Evolutionary conservation across 2,888 invertebrate species (phyloP), one percentile per base, ranked within the genome.

Genomic region (Drosophila mayaguana): DNA sequence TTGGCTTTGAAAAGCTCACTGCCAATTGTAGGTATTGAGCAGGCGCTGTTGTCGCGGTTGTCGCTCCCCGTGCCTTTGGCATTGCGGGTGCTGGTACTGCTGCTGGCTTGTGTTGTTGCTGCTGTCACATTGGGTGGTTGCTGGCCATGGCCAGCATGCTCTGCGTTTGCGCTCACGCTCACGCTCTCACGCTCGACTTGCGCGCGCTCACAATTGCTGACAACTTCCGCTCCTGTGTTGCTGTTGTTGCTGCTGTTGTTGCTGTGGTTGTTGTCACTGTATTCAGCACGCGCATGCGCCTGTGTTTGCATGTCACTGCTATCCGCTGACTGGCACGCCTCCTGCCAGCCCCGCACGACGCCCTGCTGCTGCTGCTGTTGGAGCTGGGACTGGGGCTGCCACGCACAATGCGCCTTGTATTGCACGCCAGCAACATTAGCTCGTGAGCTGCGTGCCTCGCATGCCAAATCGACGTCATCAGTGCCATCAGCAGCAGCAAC

Each of bases 201-300:
- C 79, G 82, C 76, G 85, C 89, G 77, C 81, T 87, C 80, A 65
- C 72, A 79, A 66, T 86, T 87, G 68, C 67, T 87, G 66, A 60
- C 77, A 70, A 84, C 84, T 90, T 90, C 91, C 89, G 90, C 75
- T 89, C 75, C 80, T 38, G 56, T 63, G 55, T 61, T 72, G 69
- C 48, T 64, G 68, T 3, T 54, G 54, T 9, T 63, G 28, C 8
- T 28, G 32, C 32, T 32, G 61, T 6, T 63, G 63, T 12, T 63
- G 72, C 57, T 82, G 88, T 80, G 60, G 45, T 14, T 79, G 69
- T 72, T 80, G 72, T 75, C 67, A 74, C 62, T 82, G 88, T 82
- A 87, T 83, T 84, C 83, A 83, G 89, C 90, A 80, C 88, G 82
- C 88, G 85, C 89, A 76, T 74, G 81, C 87, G 82, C 89, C 68